Evolutionary conservation across 2,888 invertebrate species (phyloP).

Genomic region (Chloromyia formosa): DNA sequence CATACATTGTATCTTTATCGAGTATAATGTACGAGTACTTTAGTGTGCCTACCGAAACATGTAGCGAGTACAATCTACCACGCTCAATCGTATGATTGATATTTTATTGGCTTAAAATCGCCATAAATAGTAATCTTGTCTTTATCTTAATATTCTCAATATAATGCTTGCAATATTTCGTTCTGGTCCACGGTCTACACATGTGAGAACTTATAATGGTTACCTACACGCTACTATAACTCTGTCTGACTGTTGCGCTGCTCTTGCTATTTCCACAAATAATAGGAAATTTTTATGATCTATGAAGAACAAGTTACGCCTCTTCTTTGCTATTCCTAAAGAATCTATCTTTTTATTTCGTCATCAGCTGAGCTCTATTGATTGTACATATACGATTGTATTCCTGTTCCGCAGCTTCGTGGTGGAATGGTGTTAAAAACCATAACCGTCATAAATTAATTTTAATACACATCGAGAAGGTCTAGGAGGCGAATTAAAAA

Average conservation of each 20-base stretch:
- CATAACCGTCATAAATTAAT: conserved; percentile 24
- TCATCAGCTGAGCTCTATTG: neutral
- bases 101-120: conserved; percentile 6
- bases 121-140: conserved; percentile 16
- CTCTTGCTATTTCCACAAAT: conserved; percentile 8
- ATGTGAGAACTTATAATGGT: neutral
- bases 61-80: no score
- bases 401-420: neutral
- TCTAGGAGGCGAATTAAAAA: neutral
- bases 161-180: neutral
- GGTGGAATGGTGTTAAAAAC: conserved; percentile 13
- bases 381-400: neutral
- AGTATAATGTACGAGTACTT: no score
- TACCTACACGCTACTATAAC: conserved; percentile 2
- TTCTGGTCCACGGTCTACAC: neutral
- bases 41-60: no score
- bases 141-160: neutral
- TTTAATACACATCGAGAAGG: conserved; percentile 5
- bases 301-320: conserved; percentile 15
- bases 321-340: conserved; percentile 4
- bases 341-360: neutral
- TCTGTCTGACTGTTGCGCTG: no score
- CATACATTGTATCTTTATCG: no score
- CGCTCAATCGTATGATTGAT: conserved; percentile 7
- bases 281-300: conserved; percentile 23